A percentile compares a stretch with the other conserved stretches of the same genome.
These are phyloP conservation scores for Aeoliscus strigatus DNA, from an alignment of 2,797 vertebrate species.

Conservation along the genomic window DNA sequence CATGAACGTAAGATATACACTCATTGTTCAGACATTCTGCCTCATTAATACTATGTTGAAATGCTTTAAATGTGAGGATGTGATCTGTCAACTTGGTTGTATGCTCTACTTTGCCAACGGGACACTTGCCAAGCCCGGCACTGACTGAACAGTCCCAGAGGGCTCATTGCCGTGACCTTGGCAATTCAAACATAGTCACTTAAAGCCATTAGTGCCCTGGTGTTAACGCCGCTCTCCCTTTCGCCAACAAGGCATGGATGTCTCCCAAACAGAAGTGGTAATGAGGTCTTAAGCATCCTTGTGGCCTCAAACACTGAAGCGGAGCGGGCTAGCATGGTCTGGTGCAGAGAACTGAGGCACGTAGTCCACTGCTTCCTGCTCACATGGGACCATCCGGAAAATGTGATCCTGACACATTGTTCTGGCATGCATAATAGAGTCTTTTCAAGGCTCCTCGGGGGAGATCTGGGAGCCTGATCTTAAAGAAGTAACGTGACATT, in stretches of 20 bases:
- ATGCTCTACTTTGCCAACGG: constrained; percentile 31
- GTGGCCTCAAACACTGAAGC: constrained; percentile 51
- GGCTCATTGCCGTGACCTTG: constrained; percentile 55
- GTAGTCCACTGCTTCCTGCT: constrained; percentile 57
- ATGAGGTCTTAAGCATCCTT: constrained; percentile 66
- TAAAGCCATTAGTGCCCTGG: constrained; percentile 75
- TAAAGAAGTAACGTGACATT: constrained; percentile 70
- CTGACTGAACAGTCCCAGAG: constrained; percentile 52
- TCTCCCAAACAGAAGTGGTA: constrained; percentile 71
- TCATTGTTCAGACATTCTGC: too few relatives aligned
- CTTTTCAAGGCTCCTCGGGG: constrained; percentile 77
- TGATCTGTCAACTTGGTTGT: constrained; percentile 38
- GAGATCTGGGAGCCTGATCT: constrained; percentile 79
- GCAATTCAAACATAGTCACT: constrained; percentile 71
- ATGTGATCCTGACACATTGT: constrained; percentile 81
- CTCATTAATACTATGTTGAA: constrained; percentile 18
- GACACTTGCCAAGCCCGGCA: constrained; percentile 35
- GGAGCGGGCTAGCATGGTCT: constrained; percentile 34
- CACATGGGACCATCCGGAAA: constrained; percentile 71
- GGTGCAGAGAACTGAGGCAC: constrained; percentile 53
- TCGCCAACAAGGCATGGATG: constrained; percentile 73
- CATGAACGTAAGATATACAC: too few relatives aligned
- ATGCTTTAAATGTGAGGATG: constrained; percentile 18
- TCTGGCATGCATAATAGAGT: constrained; percentile 71
- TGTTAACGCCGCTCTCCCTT: constrained; percentile 63